Percentiles rank a stretch among this genome's conserved stretches.
These are phyloP conservation scores for Mus spicilegus DNA, from an alignment of 2,113 vertebrate genomes.

Conservation along the genomic window DNA sequence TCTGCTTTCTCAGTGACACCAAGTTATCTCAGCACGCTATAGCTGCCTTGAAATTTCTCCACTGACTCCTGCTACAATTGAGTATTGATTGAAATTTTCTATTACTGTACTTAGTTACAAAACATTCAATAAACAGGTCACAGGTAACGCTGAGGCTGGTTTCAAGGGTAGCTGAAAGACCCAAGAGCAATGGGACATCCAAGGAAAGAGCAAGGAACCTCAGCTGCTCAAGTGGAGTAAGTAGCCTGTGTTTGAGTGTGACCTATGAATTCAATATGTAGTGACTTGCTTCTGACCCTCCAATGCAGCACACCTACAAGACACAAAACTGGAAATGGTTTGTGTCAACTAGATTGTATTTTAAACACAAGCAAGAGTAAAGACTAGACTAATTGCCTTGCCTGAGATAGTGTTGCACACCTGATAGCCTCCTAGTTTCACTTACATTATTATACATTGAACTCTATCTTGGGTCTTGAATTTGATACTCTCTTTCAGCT, in stretches of 20 bases:
- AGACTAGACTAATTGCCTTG: background rate
- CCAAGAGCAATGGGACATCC: slow-evolving; percentile 2
- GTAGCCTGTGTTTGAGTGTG: background rate
- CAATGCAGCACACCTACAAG: slow-evolving; percentile 22
- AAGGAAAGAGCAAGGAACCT: slow-evolving; percentile 38
- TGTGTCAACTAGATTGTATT: slow-evolving; percentile 17
- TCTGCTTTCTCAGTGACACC: slow-evolving; percentile 70
- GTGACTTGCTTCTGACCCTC: slow-evolving; percentile 22
- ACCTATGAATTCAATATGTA: slow-evolving; percentile 53
- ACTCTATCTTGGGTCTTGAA: background rate
- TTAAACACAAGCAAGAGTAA: background rate
- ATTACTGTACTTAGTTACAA: slow-evolving; percentile 79
- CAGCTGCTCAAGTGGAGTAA: background rate
- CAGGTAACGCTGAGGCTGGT: slow-evolving; percentile 45
- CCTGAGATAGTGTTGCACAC: background rate
- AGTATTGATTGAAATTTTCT: slow-evolving; percentile 83
- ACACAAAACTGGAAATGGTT: slow-evolving; percentile 37
- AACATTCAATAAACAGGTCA: slow-evolving; percentile 79
- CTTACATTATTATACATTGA: background rate
- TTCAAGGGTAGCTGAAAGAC: slow-evolving; percentile 70
- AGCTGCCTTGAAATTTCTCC: slow-evolving; percentile 64
- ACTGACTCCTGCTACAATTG: slow-evolving; percentile 74
- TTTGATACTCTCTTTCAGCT: background rate
- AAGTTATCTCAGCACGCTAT: slow-evolving; percentile 69
- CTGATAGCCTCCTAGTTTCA: background rate